Evolutionary conservation across 2,797 vertebrate species (phyloP).

Genomic region (Esox lucius): DNA sequence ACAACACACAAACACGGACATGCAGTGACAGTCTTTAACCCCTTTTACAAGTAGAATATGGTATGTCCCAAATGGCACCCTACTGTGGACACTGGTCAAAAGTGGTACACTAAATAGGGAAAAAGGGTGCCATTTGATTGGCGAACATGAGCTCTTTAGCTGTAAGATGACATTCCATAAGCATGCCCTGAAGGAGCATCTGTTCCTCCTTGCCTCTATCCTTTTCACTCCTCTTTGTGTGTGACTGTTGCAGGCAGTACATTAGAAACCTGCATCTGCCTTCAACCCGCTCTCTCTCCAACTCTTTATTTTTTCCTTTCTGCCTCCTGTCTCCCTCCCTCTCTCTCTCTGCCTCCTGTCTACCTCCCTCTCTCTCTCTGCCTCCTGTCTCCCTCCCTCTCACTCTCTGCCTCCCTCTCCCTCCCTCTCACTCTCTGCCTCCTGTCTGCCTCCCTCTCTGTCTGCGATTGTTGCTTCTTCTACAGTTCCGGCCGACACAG

Average conservation of each 20-base stretch:
- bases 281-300: slow-evolving; percentile 5
- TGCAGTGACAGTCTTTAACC: not conserved
- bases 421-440: too few species aligned
- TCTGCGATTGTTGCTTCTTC: slow-evolving; percentile 19
- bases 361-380: too few species aligned
- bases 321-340: not conserved
- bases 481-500: slow-evolving; percentile 42
- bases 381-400: too few species aligned
- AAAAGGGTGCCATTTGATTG: not conserved
- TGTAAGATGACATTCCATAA: slow-evolving; percentile 55
- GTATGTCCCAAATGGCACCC: not conserved
- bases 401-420: too few species aligned
- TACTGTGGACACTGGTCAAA: not conserved
- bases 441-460: slow-evolving; percentile 9
- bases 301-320: not conserved
- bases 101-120: not conserved
- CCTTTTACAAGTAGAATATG: not conserved
- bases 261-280: not conserved
- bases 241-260: not conserved
- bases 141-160: slow-evolving; percentile 36
- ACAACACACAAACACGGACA: slow-evolving; percentile 6
- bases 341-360: too few species aligned
- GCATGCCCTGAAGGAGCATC: slow-evolving; percentile 45
- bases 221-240: not conserved
- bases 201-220: slow-evolving; percentile 25